Evolutionary conservation across 2,797 vertebrate genomes (phyloP), one percentile per base, ranked within the genome.

Genomic region (Podarcis lilfordi): DNA sequence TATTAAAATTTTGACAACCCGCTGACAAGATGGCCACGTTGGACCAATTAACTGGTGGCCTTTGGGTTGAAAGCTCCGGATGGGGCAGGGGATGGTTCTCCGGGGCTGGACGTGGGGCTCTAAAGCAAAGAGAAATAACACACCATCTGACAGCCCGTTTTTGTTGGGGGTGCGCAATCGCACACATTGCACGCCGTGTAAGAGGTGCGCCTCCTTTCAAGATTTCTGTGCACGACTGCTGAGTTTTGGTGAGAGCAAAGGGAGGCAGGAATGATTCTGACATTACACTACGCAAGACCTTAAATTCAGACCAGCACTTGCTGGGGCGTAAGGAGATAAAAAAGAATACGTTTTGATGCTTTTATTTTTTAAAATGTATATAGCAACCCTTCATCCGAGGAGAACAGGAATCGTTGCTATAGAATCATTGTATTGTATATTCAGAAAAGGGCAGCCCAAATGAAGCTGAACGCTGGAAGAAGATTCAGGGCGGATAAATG

Each of bases 1-100:
- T 78, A 91, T 93, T 85, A 90, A 40, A 93, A 85, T 92, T 93
- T 89, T 93, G 92, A 90, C 93, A 93, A 21, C 3, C 91, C 81
- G 79, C 71, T 89, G 92, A 86, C 91, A 93, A 61, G 13, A 19
- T 76, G 55, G 85, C 82, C 90, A 81, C 59, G 75, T 90, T 69
- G 50, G 64, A 69, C 78, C 89, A 91, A 83, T 91, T 91, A 93
- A 79, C 68, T 71, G 23, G 19, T 80, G 87, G 43, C 50, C 35
- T 69, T 74, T 55, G 5, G 9, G 59, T 80, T 75, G 85, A 66
- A 88, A 89, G 64, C 40, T 79, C 74, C 40, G 66, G 0, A 13
- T 27, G 27, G 90, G 68, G 59, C 8, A 74, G 64, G 15, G 8
- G 85, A 55, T 90, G 55, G 82, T 86, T 50, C 40, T 75, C 72